Evolutionary conservation across 2,113 vertebrate genomes (phyloP).

Genomic region (Tetrao urogallus): DNA sequence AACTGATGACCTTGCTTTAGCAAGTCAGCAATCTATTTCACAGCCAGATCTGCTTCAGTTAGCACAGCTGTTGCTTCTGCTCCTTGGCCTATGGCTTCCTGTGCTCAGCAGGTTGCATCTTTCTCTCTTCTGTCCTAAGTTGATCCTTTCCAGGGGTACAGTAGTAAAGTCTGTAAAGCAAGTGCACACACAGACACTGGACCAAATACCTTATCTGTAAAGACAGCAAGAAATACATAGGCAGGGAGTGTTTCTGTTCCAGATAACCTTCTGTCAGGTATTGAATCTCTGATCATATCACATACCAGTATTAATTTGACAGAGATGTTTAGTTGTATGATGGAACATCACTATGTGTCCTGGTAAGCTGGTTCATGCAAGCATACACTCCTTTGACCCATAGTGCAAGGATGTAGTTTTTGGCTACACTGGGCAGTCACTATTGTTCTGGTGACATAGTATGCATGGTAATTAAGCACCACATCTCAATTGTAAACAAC

Average conservation of each 20-base stretch:
- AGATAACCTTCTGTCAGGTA: background rate
- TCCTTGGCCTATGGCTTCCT: background rate
- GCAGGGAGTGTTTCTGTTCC: background rate
- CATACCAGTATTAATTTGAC: background rate
- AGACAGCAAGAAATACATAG: background rate
- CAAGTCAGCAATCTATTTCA: background rate
- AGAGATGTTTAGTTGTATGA: background rate
- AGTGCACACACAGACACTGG: background rate
- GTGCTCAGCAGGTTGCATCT: background rate
- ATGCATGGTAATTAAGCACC: background rate
- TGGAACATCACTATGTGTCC: background rate
- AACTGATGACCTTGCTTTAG: background rate
- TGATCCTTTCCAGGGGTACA: background rate
- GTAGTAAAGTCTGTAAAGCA: background rate
- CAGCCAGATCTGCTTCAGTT: background rate
- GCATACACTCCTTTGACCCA: background rate
- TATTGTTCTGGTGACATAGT: background rate
- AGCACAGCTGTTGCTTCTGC: background rate
- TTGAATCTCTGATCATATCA: background rate
- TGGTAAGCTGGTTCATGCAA: background rate
- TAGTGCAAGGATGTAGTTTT: background rate
- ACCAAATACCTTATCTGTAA: constrained; percentile 36
- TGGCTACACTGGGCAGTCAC: background rate
- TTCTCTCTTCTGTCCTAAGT: background rate
- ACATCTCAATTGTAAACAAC: background rate